Evolutionary conservation across 53 echinoderm and acorn worm genomes (phyloP), one percentile per base, ranked within the genome.

Genomic region (Apostichopus leukothele): DNA sequence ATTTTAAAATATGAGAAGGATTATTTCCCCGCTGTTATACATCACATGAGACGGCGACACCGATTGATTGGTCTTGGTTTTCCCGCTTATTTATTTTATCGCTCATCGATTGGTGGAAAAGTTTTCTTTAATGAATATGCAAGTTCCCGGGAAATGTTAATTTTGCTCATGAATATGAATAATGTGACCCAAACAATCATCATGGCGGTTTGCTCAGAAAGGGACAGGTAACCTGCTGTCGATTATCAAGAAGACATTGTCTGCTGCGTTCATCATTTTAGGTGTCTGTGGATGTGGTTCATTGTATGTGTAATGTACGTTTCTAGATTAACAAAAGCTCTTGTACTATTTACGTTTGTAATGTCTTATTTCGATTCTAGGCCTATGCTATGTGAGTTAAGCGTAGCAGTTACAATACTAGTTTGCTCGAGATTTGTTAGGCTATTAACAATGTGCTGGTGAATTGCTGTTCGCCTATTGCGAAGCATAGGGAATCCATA

Each of bases 11-110:
- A 14, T 5, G 57, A 57, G 1, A 57, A 57, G 7, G 9, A 57
- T 9, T 16, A 71, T 71, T 71, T 71, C 71, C 71, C 71, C 71
- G 71, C 71, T 71, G 20, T n/a, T 13, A 4, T 16, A 6, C 18
- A 71, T 71, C 71, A 71, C 71, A 71, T 71, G 71, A 6, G 71
- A 71, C 18, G n/a, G 71, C 13, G 18, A 71, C 71, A 6, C 20
- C 18, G 71, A 71, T n/a, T 81, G 81, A 81, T 81, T 81, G 81
- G 81, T 81, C 81, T 81, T 81, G 81, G 81, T 81, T 81, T 81
- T 81, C 81, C 81, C 81, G 81, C 81, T 81, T 16, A 22, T 55
- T 21, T 23, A 13, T 12, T 81, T 54, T 19, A 8, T 55, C 60
- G 16, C 10, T 52, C 60, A 18, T 12, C 53, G 81, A 81, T 81